A percentile compares a stretch with the other conserved stretches of the same genome.
phyloP scores from a whole-genome alignment of 2,113 vertebrate species.

The Asarcornis scutulata region DNA sequence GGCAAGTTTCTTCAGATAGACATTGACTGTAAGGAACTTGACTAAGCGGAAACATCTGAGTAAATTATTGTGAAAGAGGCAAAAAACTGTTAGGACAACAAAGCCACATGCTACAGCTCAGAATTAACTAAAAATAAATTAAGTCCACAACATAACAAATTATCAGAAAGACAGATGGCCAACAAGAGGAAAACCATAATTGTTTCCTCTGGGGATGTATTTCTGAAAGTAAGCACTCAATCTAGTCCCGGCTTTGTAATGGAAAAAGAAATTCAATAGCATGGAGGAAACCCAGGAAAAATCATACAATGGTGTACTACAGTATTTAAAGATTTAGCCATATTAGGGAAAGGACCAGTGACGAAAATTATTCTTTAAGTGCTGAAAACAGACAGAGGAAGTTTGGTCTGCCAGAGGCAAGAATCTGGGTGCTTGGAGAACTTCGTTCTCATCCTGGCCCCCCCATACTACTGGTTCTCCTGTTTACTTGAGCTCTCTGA shows the following conservation, averaged over 20 bases:
- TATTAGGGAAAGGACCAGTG: neutral
- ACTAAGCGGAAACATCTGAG: neutral
- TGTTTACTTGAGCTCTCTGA: neutral
- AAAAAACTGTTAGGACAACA: neutral
- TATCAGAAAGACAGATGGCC: constrained; percentile 22
- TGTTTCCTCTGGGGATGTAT: constrained; percentile 18
- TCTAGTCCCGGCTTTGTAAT: neutral
- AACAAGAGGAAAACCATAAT: constrained; percentile 32
- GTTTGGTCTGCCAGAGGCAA: neutral
- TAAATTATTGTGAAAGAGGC: neutral
- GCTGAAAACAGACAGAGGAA: constrained; percentile 10
- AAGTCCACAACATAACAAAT: neutral
- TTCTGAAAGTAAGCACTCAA: constrained; percentile 35
- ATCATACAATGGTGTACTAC: neutral
- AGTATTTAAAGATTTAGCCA: neutral
- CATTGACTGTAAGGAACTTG: neutral
- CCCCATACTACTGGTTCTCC: neutral
- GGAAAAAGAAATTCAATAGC: constrained; percentile 50
- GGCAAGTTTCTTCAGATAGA: neutral
- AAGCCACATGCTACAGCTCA: neutral
- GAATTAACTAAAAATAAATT: constrained; percentile 45
- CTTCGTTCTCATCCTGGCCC: neutral
- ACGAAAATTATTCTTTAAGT: neutral
- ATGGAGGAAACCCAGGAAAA: constrained; percentile 9
- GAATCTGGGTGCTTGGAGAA: neutral